phyloP scores from a whole-genome alignment of 2,113 vertebrate species.

The Oncorhynchus mykiss region DNA sequence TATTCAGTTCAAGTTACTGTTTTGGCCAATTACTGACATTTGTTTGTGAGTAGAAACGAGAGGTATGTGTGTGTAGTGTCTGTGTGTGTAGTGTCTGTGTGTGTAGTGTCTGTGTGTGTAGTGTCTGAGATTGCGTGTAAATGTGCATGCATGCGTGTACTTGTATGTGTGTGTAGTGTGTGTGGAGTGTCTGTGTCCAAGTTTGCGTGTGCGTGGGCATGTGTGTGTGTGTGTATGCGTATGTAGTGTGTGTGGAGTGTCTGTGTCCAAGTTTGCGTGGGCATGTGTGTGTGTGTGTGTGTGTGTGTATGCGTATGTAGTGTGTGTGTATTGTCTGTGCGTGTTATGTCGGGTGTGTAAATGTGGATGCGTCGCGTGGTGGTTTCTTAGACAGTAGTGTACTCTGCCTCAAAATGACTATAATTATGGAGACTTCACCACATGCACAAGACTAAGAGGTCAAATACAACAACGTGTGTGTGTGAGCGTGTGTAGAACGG shows the following conservation, averaged over 20 bases:
- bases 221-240: too few species aligned
- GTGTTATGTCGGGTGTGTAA: constrained; percentile 38
- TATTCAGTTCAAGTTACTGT: constrained; percentile 3
- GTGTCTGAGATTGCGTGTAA: background rate
- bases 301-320: too few species aligned
- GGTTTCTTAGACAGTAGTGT: constrained; percentile 66
- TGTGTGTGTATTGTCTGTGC: constrained; percentile 1
- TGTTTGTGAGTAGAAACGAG: background rate
- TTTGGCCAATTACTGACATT: background rate
- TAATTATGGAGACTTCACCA: constrained; percentile 70
- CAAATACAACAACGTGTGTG: constrained; percentile 58
- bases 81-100: background rate
- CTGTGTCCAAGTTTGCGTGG: too few species aligned
- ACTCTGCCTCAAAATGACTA: constrained; percentile 64
- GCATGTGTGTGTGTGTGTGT: too few species aligned
- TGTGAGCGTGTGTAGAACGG: constrained; percentile 27
- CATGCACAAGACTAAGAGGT: constrained; percentile 50
- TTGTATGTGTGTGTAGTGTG: too few species aligned
- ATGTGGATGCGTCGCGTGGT: constrained; percentile 29
- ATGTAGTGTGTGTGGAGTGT: too few species aligned
- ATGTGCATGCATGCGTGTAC: background rate
- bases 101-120: background rate
- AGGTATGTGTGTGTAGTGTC: too few species aligned
- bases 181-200: too few species aligned
- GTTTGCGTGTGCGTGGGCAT: too few species aligned